These are phyloP conservation scores for Ondatra zibethicus DNA, from an alignment of 2,113 vertebrate genomes.

Conservation along the genomic window DNA sequence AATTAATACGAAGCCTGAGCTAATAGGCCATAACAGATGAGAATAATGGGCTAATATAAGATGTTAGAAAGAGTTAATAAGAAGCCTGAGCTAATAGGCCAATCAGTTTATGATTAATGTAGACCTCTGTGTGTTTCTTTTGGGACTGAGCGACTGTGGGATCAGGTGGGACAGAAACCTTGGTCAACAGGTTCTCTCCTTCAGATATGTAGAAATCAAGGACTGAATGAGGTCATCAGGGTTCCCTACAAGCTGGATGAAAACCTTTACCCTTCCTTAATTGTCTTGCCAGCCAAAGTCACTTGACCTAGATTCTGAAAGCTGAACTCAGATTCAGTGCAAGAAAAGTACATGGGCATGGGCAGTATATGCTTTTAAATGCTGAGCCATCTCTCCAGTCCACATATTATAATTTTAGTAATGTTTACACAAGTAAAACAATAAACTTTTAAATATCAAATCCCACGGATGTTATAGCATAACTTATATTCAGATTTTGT, in stretches of 20 bases:
- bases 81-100: too few relatives aligned
- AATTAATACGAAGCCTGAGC: too few relatives aligned
- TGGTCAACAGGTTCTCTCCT: too few relatives aligned
- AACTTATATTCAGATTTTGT: neutral
- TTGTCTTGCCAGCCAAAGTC: neutral
- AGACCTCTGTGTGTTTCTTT: too few relatives aligned
- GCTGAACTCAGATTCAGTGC: neutral
- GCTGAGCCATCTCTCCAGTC: neutral
- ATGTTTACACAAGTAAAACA: neutral
- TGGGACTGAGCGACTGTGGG: too few relatives aligned
- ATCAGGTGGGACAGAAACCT: too few relatives aligned
- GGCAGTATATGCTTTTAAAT: neutral
- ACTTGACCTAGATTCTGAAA: neutral
- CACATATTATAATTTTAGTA: neutral
- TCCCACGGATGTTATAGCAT: neutral
- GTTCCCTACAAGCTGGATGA: rapidly evolving
- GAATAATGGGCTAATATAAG: too few relatives aligned
- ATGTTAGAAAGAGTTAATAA: too few relatives aligned
- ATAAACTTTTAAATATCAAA: neutral
- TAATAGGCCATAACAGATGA: too few relatives aligned
- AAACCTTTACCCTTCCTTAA: neutral
- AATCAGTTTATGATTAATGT: too few relatives aligned
- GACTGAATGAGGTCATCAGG: neutral
- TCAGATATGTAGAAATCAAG: neutral
- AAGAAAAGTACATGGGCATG: neutral